Percentiles rank a stretch among this genome's conserved stretches.
Conservation (phyloP, 2,797 vertebrate genomes). For the Neomorphus geoffroyi region DNA sequence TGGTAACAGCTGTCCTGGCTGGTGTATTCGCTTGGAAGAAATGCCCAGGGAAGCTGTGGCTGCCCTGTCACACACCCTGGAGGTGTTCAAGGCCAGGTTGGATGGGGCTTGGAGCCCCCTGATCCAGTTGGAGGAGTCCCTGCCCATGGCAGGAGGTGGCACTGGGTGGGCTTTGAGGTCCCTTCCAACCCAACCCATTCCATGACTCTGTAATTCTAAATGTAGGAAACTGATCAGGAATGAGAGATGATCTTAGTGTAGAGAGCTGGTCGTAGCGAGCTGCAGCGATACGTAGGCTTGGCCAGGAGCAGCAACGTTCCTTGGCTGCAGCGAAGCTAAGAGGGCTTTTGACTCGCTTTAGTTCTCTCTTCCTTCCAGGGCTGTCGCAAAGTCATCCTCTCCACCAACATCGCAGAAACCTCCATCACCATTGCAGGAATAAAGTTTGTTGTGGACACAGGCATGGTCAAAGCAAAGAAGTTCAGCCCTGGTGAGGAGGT, state of each 20-base stretch:
- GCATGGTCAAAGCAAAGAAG: slow-evolving; percentile 98
- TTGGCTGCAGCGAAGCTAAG: background rate
- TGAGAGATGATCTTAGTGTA: background rate
- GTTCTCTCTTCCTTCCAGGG: slow-evolving; percentile 77
- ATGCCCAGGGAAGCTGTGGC: too few relatives aligned
- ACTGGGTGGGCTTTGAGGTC: too few relatives aligned
- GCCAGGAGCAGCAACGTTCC: background rate
- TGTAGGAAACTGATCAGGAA: background rate
- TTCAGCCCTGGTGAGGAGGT: slow-evolving; percentile 89
- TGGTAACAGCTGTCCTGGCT: background rate
- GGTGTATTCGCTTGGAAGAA: background rate
- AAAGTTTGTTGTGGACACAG: slow-evolving; percentile 94
- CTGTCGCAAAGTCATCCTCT: slow-evolving; percentile 93
- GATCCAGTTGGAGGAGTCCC: too few relatives aligned
- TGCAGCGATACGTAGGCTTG: background rate
- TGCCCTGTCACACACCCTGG: too few relatives aligned
- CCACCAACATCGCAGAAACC: slow-evolving; percentile 98
- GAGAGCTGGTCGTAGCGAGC: background rate
- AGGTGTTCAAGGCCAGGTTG: too few relatives aligned
- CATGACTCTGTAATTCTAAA: too few relatives aligned
- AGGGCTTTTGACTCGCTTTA: background rate
- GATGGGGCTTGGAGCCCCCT: too few relatives aligned
- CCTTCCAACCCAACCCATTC: too few relatives aligned
- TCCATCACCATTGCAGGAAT: slow-evolving; percentile 96
- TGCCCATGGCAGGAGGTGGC: too few relatives aligned